Evolutionary conservation across 2,888 invertebrate genomes (phyloP), one percentile per base, ranked within the genome.

Genomic region (Periphyllus acericola): DNA sequence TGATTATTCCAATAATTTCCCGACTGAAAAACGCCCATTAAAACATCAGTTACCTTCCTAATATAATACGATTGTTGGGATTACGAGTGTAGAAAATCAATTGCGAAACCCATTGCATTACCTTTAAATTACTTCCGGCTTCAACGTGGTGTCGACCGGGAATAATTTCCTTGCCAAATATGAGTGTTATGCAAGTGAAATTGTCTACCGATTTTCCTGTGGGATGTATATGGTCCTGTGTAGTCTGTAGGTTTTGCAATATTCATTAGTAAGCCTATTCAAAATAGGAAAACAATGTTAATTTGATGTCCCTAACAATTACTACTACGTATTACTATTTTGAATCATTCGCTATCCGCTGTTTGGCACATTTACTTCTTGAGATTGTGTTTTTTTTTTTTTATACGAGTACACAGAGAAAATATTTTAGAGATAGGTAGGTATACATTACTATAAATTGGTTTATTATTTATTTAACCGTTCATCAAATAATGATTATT

Each of bases 151-250:
- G 86, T 80, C 80, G 86, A 72, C 71, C 86, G 79, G 80, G 66
- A 87, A 40, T 79, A 81, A 87, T 87, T 87, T 87, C 87, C 87
- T 66, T 74, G 81, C 80, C 87, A 74, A 87, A 86, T 85, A 85
- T 78, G 84, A 78, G 76, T 34, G 5, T 46, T 32, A n/a, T n/a
- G n/a, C 52, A 52, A 76, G 68, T n/a, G 68, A 84, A 60, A 80
- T 72, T 80, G 55, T 86, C 72, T 80, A 74, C 80, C 4, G 60
- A 72, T 86, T 86, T 79, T 86, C 86, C 79, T 72, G 71, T n/a
- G n/a, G 52, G 29, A 66, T 21, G 71, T 29, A 71, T n/a, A 25
- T 36, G n/a, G n/a, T n/a, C n/a, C n/a, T n/a, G n/a, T n/a, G 11
- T 19, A 25, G 32, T 55, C 21, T 1, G n/a, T 75, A 76, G 60